These are phyloP conservation scores for Caenorhabditis becei DNA, from an alignment of 2,888 invertebrate genomes.

Conservation along the genomic window DNA sequence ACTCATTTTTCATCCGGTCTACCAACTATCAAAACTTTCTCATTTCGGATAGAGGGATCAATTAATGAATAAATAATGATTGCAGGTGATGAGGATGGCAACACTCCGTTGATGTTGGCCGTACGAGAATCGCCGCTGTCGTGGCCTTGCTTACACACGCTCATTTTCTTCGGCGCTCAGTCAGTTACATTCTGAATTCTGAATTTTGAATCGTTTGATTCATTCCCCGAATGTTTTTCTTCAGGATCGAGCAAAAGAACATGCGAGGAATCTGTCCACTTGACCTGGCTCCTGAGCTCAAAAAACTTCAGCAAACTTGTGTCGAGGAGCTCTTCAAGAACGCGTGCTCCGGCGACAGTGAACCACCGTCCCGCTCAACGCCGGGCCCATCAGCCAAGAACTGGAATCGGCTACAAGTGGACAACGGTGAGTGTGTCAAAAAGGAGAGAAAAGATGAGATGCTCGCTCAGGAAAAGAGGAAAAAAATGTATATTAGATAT, in stretches of 20 bases:
- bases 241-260: constrained; percentile 82
- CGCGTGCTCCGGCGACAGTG: constrained; percentile 70
- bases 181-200: constrained; percentile 48
- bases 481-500: constrained; percentile 47
- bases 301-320: constrained; percentile 84
- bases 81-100: constrained; percentile 84
- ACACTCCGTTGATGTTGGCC: constrained; percentile 85
- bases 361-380: constrained; percentile 66
- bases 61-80: constrained; percentile 50
- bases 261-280: constrained; percentile 84
- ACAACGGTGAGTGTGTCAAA: constrained; percentile 69
- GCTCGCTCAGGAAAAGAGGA: no score
- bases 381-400: constrained; percentile 68
- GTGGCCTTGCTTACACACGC: constrained; percentile 83
- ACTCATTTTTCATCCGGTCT: constrained; percentile 21
- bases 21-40: not conserved
- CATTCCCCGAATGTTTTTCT: constrained; percentile 20
- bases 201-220: not conserved
- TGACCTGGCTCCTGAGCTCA: constrained; percentile 84
- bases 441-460: constrained; percentile 8
- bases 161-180: constrained; percentile 80
- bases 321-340: constrained; percentile 78
- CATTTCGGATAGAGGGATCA: not conserved
- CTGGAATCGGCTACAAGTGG: constrained; percentile 73
- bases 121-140: constrained; percentile 84